These are phyloP conservation scores for Salminus brasiliensis DNA, from an alignment of 2,113 vertebrate genomes.

Conservation along the genomic window DNA sequence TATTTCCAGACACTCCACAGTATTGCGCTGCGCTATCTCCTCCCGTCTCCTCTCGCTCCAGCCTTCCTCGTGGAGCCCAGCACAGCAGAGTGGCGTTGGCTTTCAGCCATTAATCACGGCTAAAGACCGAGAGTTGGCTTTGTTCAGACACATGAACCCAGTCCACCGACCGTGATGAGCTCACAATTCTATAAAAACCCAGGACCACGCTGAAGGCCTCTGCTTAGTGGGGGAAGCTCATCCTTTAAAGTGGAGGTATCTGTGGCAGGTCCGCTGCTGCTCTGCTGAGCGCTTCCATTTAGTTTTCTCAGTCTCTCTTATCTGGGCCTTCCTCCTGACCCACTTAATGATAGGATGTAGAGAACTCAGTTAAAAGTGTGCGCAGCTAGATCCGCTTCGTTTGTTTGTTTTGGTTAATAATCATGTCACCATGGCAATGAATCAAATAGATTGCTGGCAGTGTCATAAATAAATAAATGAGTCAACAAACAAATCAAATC, in stretches of 20 bases:
- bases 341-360: neutral
- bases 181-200: neutral
- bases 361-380: neutral
- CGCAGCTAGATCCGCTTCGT: neutral
- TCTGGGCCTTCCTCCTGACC: neutral
- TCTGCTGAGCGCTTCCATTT: neutral
- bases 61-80: neutral
- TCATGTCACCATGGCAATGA: neutral
- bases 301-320: neutral
- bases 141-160: neutral
- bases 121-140: neutral
- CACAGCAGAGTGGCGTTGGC: neutral
- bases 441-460: neutral
- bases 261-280: neutral
- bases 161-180: neutral
- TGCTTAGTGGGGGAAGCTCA: neutral
- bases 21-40: neutral
- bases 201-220: neutral
- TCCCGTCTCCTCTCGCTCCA: neutral
- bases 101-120: constrained; percentile 7
- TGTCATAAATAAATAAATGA: neutral
- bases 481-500: too few species aligned
- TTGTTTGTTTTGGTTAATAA: neutral
- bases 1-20: neutral
- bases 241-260: neutral